Percentiles rank a stretch among this genome's conserved stretches.
These are phyloP conservation scores for Salarias fasciatus DNA, from an alignment of 2,797 vertebrate species.

Conservation along the genomic window DNA sequence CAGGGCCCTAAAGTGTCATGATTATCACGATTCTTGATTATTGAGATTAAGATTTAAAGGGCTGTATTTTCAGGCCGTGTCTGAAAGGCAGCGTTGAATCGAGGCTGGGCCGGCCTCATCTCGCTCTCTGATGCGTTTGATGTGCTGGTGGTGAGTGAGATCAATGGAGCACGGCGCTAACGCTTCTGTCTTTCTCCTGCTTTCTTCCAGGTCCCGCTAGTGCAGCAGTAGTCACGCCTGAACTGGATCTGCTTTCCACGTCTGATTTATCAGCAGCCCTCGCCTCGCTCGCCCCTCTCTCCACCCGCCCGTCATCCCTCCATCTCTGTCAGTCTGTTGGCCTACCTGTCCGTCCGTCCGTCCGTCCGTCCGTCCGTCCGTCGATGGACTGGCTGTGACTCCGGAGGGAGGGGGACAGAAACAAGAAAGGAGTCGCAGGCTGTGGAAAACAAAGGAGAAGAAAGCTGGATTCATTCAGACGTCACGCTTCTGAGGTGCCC, in stretches of 20 bases:
- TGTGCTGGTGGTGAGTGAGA: conserved; percentile 33
- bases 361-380: conserved; percentile 34
- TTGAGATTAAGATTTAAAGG: no score
- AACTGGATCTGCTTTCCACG: conserved; percentile 61
- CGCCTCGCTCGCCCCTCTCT: conserved; percentile 55
- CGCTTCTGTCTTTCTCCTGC: conserved; percentile 23
- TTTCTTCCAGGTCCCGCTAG: conserved; percentile 61
- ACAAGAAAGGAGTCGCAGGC: conserved; percentile 68
- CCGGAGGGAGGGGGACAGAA: conserved; percentile 78
- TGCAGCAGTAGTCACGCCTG: conserved; percentile 75
- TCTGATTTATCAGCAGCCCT: conserved; percentile 55
- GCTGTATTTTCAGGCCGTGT: no score
- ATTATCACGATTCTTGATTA: no score
- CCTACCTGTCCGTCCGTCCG: conserved; percentile 37
- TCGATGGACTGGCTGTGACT: conserved; percentile 83
- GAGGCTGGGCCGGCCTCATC: neutral
- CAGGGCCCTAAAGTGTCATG: no score
- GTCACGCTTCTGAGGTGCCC: conserved; percentile 53
- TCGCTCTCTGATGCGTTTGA: conserved; percentile 19
- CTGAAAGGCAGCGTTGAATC: neutral
- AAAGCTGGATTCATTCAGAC: conserved; percentile 75
- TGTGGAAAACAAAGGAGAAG: conserved; percentile 45
- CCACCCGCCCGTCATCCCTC: conserved; percentile 52
- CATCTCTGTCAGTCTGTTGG: conserved; percentile 33
- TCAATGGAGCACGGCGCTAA: conserved; percentile 42